Conservation (phyloP, 2,113 vertebrate species). For the Eurystomus gularis region DNA sequence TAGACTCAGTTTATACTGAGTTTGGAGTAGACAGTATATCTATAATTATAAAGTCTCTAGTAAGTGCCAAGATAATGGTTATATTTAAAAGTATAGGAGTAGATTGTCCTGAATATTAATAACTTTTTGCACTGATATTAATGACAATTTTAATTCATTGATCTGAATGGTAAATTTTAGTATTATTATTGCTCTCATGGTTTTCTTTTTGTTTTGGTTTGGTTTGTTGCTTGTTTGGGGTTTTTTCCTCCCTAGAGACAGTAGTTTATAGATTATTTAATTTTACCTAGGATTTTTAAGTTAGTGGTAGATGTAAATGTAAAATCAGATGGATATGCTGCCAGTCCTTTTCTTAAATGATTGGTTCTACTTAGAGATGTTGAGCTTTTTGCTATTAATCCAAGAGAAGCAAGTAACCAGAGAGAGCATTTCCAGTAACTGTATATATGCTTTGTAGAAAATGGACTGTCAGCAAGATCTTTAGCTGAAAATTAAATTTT, state of each 20-base stretch:
- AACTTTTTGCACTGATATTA: background rate
- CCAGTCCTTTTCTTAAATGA: background rate
- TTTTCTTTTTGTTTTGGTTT: background rate
- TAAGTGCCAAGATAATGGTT: background rate
- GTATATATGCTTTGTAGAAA: background rate
- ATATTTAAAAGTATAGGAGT: background rate
- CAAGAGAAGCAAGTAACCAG: background rate
- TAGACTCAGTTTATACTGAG: background rate
- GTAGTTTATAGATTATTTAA: background rate
- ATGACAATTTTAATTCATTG: background rate
- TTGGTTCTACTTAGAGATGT: background rate
- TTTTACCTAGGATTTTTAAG: background rate
- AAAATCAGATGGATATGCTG: background rate
- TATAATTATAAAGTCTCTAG: background rate
- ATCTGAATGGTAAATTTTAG: background rate
- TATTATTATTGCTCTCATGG: background rate
- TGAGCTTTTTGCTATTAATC: background rate
- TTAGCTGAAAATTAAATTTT: conserved; percentile 1
- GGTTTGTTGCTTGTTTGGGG: background rate
- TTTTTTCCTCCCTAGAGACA: background rate
- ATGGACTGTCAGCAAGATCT: background rate
- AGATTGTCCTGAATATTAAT: background rate
- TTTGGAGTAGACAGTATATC: background rate
- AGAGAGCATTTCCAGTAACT: background rate
- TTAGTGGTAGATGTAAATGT: background rate